Base-by-base conservation (phyloP, 2,797 vertebrate genomes). In the Smutsia gigantea region DNA sequence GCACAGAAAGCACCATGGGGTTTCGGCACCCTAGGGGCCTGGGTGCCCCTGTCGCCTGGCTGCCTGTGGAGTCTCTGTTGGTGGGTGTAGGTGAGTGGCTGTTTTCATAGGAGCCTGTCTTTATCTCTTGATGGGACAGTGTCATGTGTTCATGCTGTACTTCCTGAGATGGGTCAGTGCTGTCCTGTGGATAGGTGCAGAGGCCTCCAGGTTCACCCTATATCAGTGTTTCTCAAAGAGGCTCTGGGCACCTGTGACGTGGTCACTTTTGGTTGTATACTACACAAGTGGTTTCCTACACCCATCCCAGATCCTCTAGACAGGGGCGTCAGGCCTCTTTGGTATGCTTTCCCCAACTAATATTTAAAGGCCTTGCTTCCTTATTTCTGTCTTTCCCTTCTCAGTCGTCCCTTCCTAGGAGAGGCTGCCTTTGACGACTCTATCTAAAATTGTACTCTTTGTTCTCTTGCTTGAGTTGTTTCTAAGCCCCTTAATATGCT, bases 201-300 rank as follows among this genome's bases (percentile, higher is more conserved):
- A 79, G 46, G 85, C 42, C 25, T 82, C 53, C 0, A 0, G 4
- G 34, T 23, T 75, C 10, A 6, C 46, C 19, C 19, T 42, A 1
- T 0, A 27, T 7, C 0, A 5, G 34, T 31, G 3, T 89, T 96
- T 91, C 46, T 83, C n/a, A 53, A 21, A 13, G 29, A 83, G 37
- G 5, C 57, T 84, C 49, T 57, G 4, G 39, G 23, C 49, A 39
- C 19, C 2, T 17, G 10, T 51, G 31, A 49, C 4, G 19, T 1
- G 19, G 25, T 66, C 34, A 8, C 11, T 72, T 46, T 53, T 27
- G 9, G 27, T 74, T 46, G 25, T 59, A 90, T 57, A 15, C n/a
- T 61, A 53, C 21, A 15, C 34, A 11, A 15, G 4, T 39, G 46
- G 49, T 13, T 42, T 81, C 34, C 25, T 57, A 27, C 9, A 53